Base-by-base conservation (phyloP, 2,888 invertebrate species). In the Cerastis leucographa region DNA sequence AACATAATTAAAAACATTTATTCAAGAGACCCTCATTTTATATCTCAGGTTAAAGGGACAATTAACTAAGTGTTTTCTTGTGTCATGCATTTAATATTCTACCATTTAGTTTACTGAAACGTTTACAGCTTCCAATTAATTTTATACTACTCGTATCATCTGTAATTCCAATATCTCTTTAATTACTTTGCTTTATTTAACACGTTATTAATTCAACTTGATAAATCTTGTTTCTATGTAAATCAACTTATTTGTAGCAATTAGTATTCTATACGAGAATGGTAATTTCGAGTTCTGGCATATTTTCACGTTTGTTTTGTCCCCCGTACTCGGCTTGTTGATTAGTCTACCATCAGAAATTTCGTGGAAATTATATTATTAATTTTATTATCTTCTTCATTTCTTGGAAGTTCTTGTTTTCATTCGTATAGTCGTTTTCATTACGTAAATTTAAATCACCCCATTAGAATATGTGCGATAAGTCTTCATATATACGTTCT, bases 401-500 rank as follows among this genome's bases (percentile, higher is more conserved):
- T 71, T 54, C 40, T 22, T 35, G 56, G 14, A 46, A 54, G 12
- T 25, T 51, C 9, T 64, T 35, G 17, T 8, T 62, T 12, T 42
- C 25, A 65, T 68, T 25, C 22, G 62, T 62, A 73, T 71, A 17
- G 35, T 9, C 19, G 56, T 56, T 76, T 71, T 76, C 54, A 76
- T 80, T 74, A 74, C 62, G 51, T 49, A 42, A 75, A 51, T 73
- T 83, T 81, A 74, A 67, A 75, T 80, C 73, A 75, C 73, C 74
- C 59, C 54, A 76, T 68, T 88, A 90, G 89, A 90, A 91, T 90
- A 89, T 84, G 80, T 85, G 87, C 89, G 84, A 92, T 94, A 93
- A 92, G 93, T 93, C 91, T 91, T 89, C 87, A 89, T 92, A 92
- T 91, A 91, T 91, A 91, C 90, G 91, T 92, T 90, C 94, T 94